phyloP scores from a whole-genome alignment of 2,888 invertebrate species.

The Apamea anceps region DNA sequence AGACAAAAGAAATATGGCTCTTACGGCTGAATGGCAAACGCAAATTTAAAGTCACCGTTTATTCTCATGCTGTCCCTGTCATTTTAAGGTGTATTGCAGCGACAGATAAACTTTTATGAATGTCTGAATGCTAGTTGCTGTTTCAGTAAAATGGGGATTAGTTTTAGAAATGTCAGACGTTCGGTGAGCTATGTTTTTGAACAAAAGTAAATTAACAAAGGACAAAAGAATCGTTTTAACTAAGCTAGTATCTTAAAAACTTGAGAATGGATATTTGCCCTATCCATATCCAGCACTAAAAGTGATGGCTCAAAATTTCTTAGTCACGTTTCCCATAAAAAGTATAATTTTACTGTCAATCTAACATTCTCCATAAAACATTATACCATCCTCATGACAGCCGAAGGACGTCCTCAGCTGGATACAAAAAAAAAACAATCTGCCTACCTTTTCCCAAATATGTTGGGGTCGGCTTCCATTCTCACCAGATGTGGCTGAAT shows the following conservation, averaged over 20 bases:
- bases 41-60: neutral
- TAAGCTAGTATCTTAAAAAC: neutral
- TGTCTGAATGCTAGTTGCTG: neutral
- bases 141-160: neutral
- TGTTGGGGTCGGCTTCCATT: neutral
- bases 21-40: neutral
- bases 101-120: neutral
- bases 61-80: neutral
- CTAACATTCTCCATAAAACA: neutral
- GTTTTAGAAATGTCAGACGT: neutral
- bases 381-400: neutral
- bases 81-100: neutral
- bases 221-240: neutral
- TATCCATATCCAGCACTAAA: neutral
- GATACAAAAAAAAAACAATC: neutral
- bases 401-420: neutral
- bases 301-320: neutral
- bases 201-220: neutral
- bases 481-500: too few species aligned
- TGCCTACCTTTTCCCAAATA: neutral
- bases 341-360: neutral
- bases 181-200: neutral
- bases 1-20: neutral
- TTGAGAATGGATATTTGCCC: neutral
- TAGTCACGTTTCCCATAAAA: neutral